A percentile compares a stretch with the other conserved stretches of the same genome.
Conservation (phyloP, 2,113 vertebrate species). For the Scartelaos histophorus region DNA sequence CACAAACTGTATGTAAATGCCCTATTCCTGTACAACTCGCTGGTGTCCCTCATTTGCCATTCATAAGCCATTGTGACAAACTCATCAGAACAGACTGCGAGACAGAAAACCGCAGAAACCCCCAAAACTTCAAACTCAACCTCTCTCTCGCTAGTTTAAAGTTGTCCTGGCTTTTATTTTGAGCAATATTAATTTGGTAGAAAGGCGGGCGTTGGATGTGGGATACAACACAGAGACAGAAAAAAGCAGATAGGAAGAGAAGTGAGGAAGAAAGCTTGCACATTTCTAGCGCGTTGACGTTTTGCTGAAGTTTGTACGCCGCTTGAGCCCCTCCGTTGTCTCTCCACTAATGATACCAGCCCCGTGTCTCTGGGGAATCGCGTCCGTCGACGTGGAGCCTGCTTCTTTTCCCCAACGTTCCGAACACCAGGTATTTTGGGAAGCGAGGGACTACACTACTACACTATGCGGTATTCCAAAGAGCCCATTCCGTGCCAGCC, state of each 20-base stretch:
- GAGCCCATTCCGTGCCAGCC: constrained; percentile 55
- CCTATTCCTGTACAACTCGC: constrained; percentile 16
- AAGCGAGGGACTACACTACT: constrained; percentile 70
- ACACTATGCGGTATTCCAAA: constrained; percentile 76
- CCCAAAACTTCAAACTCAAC: constrained; percentile 71
- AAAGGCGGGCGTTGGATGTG: constrained; percentile 65
- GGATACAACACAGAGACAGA: constrained; percentile 69
- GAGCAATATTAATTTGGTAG: constrained; percentile 84
- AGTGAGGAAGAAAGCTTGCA: constrained; percentile 64
- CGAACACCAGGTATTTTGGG: constrained; percentile 80
- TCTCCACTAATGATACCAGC: constrained; percentile 82
- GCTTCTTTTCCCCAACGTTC: constrained; percentile 69
- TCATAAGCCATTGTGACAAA: constrained; percentile 73
- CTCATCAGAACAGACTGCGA: constrained; percentile 77
- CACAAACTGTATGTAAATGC: constrained; percentile 63
- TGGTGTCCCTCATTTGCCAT: constrained; percentile 59
- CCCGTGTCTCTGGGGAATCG: constrained; percentile 79
- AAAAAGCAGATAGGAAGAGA: constrained; percentile 50
- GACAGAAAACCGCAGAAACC: constrained; percentile 68
- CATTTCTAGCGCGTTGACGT: constrained; percentile 80
- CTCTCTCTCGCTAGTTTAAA: constrained; percentile 76
- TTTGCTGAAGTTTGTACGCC: constrained; percentile 85
- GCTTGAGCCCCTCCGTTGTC: constrained; percentile 78
- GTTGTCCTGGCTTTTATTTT: constrained; percentile 86
- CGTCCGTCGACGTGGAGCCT: constrained; percentile 69